These are phyloP conservation scores for Scolanthus callimorphus DNA, from an alignment of 92 coral and sea anemone genomes.

Conservation along the genomic window DNA sequence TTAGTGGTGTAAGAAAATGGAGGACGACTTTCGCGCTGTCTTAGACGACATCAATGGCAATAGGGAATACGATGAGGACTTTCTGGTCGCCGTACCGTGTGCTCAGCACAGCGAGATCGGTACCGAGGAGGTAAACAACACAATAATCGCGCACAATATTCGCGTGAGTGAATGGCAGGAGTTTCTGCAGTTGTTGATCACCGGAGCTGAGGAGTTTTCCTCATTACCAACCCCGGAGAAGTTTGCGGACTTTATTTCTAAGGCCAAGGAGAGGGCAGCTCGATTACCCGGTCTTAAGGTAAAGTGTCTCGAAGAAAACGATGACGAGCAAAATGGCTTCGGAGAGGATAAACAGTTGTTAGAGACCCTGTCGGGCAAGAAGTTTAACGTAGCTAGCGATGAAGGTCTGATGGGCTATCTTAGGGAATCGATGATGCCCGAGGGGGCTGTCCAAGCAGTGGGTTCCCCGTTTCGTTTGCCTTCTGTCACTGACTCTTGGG, in stretches of 20 bases:
- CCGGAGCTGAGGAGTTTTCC: neutral
- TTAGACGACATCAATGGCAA: conserved; percentile 6
- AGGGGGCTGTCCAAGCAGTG: neutral
- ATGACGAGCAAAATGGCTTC: neutral
- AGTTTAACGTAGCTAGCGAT: conserved; percentile 8
- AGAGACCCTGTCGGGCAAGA: conserved; percentile 9
- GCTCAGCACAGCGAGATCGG: conserved; percentile 1
- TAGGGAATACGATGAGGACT: conserved; percentile 7
- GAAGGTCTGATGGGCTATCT: conserved; percentile 13
- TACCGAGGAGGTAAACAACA: neutral
- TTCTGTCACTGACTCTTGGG: conserved; percentile 15
- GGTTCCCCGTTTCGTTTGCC: conserved; percentile 13
- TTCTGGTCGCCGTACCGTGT: neutral
- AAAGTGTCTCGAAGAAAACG: conserved; percentile 7
- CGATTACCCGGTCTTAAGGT: neutral
- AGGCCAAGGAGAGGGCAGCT: neutral
- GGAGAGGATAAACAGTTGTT: conserved; percentile 1
- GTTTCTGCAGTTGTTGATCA: neutral
- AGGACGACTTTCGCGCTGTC: neutral
- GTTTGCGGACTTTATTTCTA: neutral
- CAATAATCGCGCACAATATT: conserved; percentile 1
- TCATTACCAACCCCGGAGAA: neutral
- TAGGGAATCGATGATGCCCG: conserved; percentile 11
- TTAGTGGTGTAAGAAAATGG: too few species aligned
- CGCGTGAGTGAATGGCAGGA: conserved; percentile 1